Percentiles rank a stretch among this genome's conserved stretches.
Evolutionary conservation across 2,888 invertebrate species (phyloP).

Genomic region (Acanthosepion pharaonis): DNA sequence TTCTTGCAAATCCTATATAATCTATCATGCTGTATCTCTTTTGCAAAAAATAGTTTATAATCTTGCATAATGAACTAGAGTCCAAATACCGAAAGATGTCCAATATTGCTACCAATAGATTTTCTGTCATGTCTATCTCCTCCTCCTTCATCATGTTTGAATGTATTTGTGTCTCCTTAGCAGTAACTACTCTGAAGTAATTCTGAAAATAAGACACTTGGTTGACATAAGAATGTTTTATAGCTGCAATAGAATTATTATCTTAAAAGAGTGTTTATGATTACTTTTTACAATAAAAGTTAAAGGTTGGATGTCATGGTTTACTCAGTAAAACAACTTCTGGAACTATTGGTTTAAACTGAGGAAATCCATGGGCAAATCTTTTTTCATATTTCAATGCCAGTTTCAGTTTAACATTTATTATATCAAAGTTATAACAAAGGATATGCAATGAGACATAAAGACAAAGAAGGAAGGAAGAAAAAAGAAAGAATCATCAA

Average conservation of each 20-base stretch:
- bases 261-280: neutral
- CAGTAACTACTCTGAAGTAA: neutral
- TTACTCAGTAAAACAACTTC: neutral
- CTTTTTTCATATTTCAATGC: neutral
- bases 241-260: neutral
- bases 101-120: neutral
- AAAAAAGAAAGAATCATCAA: too few relatives aligned
- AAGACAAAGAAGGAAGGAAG: too few relatives aligned
- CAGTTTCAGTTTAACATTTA: neutral
- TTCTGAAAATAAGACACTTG: neutral
- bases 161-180: neutral
- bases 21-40: neutral
- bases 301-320: neutral
- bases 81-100: neutral
- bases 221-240: conserved; percentile 14
- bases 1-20: neutral
- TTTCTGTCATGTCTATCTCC: neutral
- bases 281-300: neutral
- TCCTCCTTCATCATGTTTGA: neutral
- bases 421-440: too few relatives aligned
- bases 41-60: neutral
- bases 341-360: neutral
- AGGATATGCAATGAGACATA: too few relatives aligned
- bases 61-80: neutral
- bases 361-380: neutral